These are phyloP conservation scores for Leucopsar rothschildi DNA, from an alignment of 2,113 vertebrate genomes.

Conservation along the genomic window DNA sequence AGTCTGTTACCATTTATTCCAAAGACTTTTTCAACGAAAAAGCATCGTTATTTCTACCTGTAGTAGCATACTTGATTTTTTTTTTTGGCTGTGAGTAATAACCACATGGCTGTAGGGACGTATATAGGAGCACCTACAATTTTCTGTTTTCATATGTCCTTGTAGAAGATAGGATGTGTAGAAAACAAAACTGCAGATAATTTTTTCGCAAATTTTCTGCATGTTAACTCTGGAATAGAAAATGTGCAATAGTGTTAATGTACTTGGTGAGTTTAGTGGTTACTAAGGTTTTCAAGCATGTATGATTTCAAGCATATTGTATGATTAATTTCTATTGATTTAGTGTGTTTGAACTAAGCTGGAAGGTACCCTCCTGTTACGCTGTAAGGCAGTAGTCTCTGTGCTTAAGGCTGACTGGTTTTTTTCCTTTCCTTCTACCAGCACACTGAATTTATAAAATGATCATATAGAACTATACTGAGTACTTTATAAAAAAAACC, in stretches of 20 bases:
- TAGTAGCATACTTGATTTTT: not conserved
- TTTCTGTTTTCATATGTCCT: not conserved
- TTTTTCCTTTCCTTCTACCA: not conserved
- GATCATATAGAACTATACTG: not conserved
- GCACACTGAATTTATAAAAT: not conserved
- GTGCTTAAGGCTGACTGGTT: not conserved
- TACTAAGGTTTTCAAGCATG: constrained; percentile 1
- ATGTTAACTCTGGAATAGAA: constrained; percentile 14
- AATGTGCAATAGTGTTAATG: not conserved
- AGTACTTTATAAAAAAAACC: not conserved
- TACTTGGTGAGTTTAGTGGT: not conserved
- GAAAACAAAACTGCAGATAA: not conserved
- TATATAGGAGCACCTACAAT: not conserved
- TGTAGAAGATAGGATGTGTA: not conserved
- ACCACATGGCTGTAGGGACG: not conserved
- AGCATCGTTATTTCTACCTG: not conserved
- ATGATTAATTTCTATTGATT: constrained; percentile 19
- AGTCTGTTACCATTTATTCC: not conserved
- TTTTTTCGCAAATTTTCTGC: not conserved
- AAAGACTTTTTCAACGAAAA: not conserved
- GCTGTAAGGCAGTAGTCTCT: not conserved
- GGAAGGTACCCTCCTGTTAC: not conserved
- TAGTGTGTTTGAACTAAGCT: constrained; percentile 36
- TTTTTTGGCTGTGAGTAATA: not conserved
- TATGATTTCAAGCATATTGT: not conserved